Evolutionary conservation across 2,888 invertebrate species (phyloP).

Genomic region (Tridacna gigas): DNA sequence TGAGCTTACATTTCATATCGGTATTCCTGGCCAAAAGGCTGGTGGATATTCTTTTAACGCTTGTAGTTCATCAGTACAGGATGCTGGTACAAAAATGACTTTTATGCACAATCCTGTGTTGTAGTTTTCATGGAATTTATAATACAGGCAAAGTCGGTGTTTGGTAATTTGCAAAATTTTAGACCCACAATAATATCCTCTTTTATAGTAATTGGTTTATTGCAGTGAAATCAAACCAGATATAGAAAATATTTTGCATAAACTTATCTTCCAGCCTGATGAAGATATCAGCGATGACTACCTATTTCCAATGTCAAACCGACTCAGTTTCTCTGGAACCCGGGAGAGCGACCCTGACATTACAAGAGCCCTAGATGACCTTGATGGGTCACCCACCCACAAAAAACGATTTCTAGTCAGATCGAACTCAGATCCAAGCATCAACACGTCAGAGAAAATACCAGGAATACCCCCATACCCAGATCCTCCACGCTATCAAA

Average conservation of each 20-base stretch:
- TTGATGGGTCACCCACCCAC: conserved; percentile 75
- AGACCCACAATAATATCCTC: too few relatives aligned
- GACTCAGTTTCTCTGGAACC: conserved; percentile 96
- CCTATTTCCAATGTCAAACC: conserved; percentile 98
- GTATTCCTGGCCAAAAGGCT: too few relatives aligned
- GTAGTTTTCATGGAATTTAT: too few relatives aligned
- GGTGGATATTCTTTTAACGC: too few relatives aligned
- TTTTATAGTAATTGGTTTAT: too few relatives aligned
- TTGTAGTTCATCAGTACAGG: too few relatives aligned
- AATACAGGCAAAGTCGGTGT: too few relatives aligned
- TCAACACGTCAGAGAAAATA: conserved; percentile 94
- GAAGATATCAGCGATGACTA: conserved; percentile 99
- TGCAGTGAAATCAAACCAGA: too few relatives aligned
- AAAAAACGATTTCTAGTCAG: conserved; percentile 87
- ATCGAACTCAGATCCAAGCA: conserved; percentile 97
- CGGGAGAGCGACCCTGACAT: conserved; percentile 96
- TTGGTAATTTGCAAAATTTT: too few relatives aligned
- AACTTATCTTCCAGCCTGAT: conserved; percentile 92
- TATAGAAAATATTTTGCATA: too few relatives aligned
- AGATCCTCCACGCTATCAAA: conserved; percentile 91
- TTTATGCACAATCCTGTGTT: too few relatives aligned
- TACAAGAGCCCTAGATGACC: conserved; percentile 77
- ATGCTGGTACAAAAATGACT: too few relatives aligned
- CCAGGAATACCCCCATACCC: conserved; percentile 84
- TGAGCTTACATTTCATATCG: conserved; percentile 28